These are phyloP conservation scores for Capricornis sumatraensis DNA, from an alignment of 2,113 vertebrate genomes.

Conservation along the genomic window DNA sequence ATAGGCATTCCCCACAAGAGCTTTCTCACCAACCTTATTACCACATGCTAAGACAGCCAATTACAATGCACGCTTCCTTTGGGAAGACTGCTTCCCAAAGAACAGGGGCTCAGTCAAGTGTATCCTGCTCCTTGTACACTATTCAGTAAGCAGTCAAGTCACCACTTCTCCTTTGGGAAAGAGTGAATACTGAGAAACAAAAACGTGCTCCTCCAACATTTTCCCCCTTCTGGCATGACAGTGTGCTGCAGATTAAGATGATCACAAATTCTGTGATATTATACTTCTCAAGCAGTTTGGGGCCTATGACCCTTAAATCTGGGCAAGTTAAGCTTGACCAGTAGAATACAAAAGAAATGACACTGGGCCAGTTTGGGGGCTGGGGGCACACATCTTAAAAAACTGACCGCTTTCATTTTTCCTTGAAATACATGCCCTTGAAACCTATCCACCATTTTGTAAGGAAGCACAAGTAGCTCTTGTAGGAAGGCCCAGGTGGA, in stretches of 20 bases:
- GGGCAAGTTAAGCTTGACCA: not conserved
- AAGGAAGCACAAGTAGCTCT: not conserved
- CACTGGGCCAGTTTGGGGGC: not conserved
- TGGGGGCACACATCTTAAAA: not conserved
- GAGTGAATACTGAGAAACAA: not conserved
- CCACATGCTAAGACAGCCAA: not conserved
- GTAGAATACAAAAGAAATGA: not conserved
- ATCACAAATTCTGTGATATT: not conserved
- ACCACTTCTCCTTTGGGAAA: not conserved
- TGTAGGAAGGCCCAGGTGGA: not conserved
- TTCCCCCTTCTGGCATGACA: not conserved
- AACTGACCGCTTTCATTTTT: not conserved
- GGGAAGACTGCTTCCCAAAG: not conserved
- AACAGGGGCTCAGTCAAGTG: not conserved
- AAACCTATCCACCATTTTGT: not conserved
- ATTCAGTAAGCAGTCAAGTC: not conserved
- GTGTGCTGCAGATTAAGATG: not conserved
- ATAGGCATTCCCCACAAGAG: not conserved
- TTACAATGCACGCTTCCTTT: not conserved
- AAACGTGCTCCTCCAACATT: not conserved
- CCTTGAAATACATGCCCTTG: not conserved
- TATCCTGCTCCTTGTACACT: not conserved
- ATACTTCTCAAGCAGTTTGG: not conserved
- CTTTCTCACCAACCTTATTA: not conserved
- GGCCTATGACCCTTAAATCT: not conserved